Conservation (phyloP, 2,113 vertebrate genomes). For the Myotis yumanensis region DNA sequence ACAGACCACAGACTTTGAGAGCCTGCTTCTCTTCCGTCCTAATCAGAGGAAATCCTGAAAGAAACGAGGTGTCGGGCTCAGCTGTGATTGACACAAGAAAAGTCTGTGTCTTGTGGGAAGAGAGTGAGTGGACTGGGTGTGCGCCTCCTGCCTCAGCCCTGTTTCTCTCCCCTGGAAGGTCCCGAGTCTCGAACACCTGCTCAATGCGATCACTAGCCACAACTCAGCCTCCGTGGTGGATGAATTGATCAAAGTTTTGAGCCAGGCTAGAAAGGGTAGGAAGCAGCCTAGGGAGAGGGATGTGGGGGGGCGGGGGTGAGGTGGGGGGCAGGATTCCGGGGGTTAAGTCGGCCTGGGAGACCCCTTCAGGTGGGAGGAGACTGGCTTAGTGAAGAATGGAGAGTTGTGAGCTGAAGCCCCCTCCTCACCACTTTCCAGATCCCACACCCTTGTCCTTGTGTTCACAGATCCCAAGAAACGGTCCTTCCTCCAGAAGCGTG, state of each 20-base stretch:
- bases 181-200: conserved; percentile 79
- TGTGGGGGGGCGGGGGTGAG: not conserved
- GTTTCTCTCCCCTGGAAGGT: conserved; percentile 74
- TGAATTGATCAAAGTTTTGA: conserved; percentile 90
- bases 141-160: not conserved
- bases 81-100: not conserved
- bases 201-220: conserved; percentile 84
- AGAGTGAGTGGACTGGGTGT: not conserved
- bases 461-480: conserved; percentile 77
- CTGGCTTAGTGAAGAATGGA: not conserved
- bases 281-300: not conserved
- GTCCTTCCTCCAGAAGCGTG: conserved; percentile 81
- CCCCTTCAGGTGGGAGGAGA: not conserved
- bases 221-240: conserved; percentile 87
- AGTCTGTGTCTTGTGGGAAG: not conserved
- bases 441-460: not conserved
- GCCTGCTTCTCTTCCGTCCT: not conserved
- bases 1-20: not conserved
- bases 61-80: not conserved
- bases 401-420: not conserved
- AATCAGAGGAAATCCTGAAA: conserved; percentile 11
- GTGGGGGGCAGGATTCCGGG: not conserved
- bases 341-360: not conserved
- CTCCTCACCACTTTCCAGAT: not conserved
- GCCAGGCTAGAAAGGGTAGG: conserved; percentile 88